Percentiles rank a stretch among this genome's conserved stretches.
Evolutionary conservation across 1,140 invertebrate genomes (phyloP).

Genomic region (Pogonomyrmex barbatus): DNA sequence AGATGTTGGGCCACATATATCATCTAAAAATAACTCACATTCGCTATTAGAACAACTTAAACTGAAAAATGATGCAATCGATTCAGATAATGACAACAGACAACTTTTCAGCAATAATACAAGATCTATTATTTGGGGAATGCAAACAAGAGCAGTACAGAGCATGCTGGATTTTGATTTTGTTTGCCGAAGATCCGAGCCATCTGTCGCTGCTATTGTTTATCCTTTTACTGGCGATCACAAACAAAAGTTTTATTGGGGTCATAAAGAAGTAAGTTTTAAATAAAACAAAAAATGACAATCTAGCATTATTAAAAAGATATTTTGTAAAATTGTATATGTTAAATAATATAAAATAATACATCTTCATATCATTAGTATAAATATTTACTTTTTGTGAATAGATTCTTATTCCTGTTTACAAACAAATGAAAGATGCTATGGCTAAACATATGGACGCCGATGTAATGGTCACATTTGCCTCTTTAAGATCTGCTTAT

Average conservation of each 20-base stretch:
- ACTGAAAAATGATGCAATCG: slow-evolving; percentile 74
- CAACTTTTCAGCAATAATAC: slow-evolving; percentile 94
- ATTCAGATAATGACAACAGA: slow-evolving; percentile 62
- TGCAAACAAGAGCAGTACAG: slow-evolving; percentile 99
- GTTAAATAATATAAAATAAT: not conserved
- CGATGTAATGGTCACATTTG: slow-evolving; percentile 99
- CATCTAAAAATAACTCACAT: slow-evolving; percentile 79
- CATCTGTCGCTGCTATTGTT: slow-evolving; percentile 97
- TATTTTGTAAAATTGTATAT: not conserved
- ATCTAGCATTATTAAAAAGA: not conserved
- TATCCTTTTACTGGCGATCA: slow-evolving; percentile 99
- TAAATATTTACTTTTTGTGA: slow-evolving; percentile 17
- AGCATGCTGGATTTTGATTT: slow-evolving; percentile 99
- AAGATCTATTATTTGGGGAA: slow-evolving; percentile 99
- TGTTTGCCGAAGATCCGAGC: slow-evolving; percentile 95
- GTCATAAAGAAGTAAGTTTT: slow-evolving; percentile 94
- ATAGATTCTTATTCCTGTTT: slow-evolving; percentile 89
- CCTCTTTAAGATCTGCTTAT: slow-evolving; percentile 98
- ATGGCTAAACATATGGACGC: slow-evolving; percentile 98
- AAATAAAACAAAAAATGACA: not conserved
- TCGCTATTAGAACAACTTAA: slow-evolving; percentile 70
- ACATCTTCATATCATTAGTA: not conserved
- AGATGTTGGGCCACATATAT: slow-evolving; percentile 82
- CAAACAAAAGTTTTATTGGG: slow-evolving; percentile 99
- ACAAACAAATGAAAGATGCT: slow-evolving; percentile 98